These are phyloP conservation scores for Apotomis capreana DNA, from an alignment of 2,888 invertebrate species.

Conservation along the genomic window DNA sequence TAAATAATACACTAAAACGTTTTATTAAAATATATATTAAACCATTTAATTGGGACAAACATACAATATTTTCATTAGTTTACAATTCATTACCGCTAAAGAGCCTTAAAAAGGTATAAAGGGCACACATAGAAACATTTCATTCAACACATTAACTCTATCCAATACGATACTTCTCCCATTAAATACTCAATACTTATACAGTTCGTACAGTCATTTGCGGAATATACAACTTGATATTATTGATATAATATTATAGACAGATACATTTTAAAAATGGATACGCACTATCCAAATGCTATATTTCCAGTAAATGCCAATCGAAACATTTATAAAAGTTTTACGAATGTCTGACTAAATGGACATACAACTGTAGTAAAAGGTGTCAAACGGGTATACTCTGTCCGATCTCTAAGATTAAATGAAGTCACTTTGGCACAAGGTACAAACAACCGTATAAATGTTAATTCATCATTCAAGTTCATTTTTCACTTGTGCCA, in stretches of 20 bases:
- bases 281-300: slow-evolving; percentile 29
- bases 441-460: too few species aligned
- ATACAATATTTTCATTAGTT: slow-evolving; percentile 83
- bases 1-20: slow-evolving; percentile 57
- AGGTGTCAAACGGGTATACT: background rate
- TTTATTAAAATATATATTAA: slow-evolving; percentile 84
- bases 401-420: too few species aligned
- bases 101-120: slow-evolving; percentile 79
- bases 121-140: slow-evolving; percentile 69
- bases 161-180: slow-evolving; percentile 53
- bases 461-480: too few species aligned
- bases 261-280: slow-evolving; percentile 35
- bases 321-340: slow-evolving; percentile 43
- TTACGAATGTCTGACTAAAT: slow-evolving; percentile 21
- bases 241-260: slow-evolving; percentile 52
- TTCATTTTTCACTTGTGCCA: too few species aligned
- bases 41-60: slow-evolving; percentile 83
- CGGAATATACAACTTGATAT: slow-evolving; percentile 66
- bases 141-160: slow-evolving; percentile 60
- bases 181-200: slow-evolving; percentile 58
- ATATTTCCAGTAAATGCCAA: slow-evolving; percentile 40
- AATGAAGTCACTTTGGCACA: too few species aligned
- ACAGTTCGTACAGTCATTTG: slow-evolving; percentile 56
- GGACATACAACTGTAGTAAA: slow-evolving; percentile 40
- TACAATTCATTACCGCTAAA: slow-evolving; percentile 77